A percentile compares a stretch with the other conserved stretches of the same genome.
Conservation (phyloP, 2,797 vertebrate genomes). For the Aulostomus chinensis region DNA sequence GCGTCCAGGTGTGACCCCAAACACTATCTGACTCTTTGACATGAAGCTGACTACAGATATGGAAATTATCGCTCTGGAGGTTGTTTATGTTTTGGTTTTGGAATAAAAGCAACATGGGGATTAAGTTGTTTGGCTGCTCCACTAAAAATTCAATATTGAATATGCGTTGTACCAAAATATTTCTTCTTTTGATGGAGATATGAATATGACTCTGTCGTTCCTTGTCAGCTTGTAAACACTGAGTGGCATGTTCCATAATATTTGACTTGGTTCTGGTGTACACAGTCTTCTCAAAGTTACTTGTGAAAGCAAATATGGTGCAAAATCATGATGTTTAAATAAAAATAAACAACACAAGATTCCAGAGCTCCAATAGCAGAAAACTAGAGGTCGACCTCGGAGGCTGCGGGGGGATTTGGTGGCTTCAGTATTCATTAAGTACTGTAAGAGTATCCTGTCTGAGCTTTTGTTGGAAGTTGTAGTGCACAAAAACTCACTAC, state of each 20-base stretch:
- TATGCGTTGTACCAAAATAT: conserved; percentile 38
- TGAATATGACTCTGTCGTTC: conserved; percentile 2
- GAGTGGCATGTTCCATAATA: conserved; percentile 72
- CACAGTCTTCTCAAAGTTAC: too few species aligned
- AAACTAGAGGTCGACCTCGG: too few species aligned
- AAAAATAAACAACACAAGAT: too few species aligned
- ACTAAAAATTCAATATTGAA: conserved; percentile 18
- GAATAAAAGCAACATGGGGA: background rate
- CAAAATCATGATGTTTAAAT: too few species aligned
- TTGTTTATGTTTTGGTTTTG: conserved; percentile 44
- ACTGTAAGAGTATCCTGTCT: too few species aligned
- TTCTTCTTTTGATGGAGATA: conserved; percentile 4
- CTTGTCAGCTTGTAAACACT: conserved; percentile 49
- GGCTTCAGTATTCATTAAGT: too few species aligned
- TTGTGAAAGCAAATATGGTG: too few species aligned
- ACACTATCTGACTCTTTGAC: conserved; percentile 16
- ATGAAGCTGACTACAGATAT: conserved; percentile 9
- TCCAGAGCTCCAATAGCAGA: too few species aligned
- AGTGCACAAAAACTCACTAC: too few species aligned
- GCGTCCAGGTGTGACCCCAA: conserved; percentile 40
- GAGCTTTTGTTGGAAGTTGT: too few species aligned
- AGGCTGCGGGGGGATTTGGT: too few species aligned
- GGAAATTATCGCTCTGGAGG: conserved; percentile 9
- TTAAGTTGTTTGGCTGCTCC: conserved; percentile 42
- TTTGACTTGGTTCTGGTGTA: conserved; percentile 2